These are phyloP conservation scores for Zosterops lateralis DNA, from an alignment of 2,113 vertebrate genomes.

Conservation along the genomic window DNA sequence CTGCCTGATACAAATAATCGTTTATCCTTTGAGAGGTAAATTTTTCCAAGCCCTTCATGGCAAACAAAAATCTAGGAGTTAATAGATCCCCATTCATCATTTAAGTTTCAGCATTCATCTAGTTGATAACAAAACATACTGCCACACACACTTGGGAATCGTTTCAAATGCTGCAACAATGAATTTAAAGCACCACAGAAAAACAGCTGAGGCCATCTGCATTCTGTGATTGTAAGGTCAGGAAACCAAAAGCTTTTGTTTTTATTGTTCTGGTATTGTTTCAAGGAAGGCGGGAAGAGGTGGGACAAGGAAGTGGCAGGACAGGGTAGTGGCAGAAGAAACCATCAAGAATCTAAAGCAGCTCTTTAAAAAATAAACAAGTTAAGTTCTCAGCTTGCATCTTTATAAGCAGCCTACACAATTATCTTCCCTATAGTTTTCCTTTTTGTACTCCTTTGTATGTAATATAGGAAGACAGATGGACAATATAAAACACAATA, in stretches of 20 bases:
- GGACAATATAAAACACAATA: neutral
- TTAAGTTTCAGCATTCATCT: neutral
- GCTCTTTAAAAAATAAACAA: neutral
- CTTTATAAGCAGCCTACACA: neutral
- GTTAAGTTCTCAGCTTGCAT: neutral
- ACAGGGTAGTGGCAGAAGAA: neutral
- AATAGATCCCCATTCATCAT: neutral
- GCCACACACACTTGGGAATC: neutral
- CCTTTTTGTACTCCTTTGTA: neutral
- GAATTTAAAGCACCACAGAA: neutral
- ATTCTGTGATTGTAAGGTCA: neutral
- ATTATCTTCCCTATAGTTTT: neutral
- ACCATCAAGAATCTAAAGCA: neutral
- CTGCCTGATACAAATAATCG: neutral
- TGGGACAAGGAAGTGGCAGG: neutral
- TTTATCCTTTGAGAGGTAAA: neutral
- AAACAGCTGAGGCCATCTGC: neutral
- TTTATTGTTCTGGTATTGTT: neutral
- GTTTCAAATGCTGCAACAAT: conserved; percentile 10
- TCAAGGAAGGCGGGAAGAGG: neutral
- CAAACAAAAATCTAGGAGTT: neutral
- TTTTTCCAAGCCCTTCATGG: neutral
- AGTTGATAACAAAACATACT: neutral
- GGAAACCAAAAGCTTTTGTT: conserved; percentile 41
- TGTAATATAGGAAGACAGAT: neutral